Percentiles rank a stretch among this genome's conserved stretches.
Evolutionary conservation across 2,113 vertebrate genomes (phyloP).

Genomic region (Sebastes schlegelii): DNA sequence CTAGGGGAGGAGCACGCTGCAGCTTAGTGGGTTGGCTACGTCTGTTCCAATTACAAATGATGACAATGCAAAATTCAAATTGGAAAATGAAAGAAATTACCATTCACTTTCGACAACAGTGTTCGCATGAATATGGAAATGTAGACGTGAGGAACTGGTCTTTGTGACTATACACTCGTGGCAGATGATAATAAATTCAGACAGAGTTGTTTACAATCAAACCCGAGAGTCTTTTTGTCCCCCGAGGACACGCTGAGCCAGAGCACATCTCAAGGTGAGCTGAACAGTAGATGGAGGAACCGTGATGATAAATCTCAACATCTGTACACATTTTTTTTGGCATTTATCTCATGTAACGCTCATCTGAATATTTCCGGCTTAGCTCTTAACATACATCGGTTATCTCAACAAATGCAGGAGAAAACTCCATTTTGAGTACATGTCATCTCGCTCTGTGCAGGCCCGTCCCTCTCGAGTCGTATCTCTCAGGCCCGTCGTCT

Average conservation of each 20-base stretch:
- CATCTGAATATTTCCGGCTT: conserved; percentile 31
- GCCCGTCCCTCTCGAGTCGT: conserved; percentile 25
- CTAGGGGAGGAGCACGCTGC: neutral
- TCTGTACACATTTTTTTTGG: conserved; percentile 12
- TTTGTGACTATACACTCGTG: conserved; percentile 52
- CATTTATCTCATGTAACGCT: conserved; percentile 34
- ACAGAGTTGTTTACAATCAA: conserved; percentile 71
- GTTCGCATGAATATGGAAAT: conserved; percentile 67
- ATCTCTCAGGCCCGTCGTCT: conserved; percentile 41
- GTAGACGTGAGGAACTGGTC: conserved; percentile 29
- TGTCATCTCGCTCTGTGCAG: conserved; percentile 18
- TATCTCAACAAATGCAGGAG: conserved; percentile 36
- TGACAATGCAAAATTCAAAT: conserved; percentile 59
- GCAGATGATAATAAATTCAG: conserved; percentile 68
- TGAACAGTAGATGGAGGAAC: conserved; percentile 17
- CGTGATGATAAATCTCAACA: conserved; percentile 28
- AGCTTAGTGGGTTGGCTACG: conserved; percentile 12
- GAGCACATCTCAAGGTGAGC: conserved; percentile 69
- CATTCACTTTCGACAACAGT: conserved; percentile 50
- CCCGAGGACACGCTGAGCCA: conserved; percentile 43
- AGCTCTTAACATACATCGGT: conserved; percentile 17
- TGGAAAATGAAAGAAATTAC: conserved; percentile 53
- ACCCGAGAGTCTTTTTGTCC: conserved; percentile 47
- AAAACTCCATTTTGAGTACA: conserved; percentile 19
- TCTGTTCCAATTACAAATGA: conserved; percentile 59